Percentiles rank a stretch among this genome's conserved stretches.
These are phyloP conservation scores for Polyommatus iphigenia DNA, from an alignment of 2,888 invertebrate genomes.

Conservation along the genomic window DNA sequence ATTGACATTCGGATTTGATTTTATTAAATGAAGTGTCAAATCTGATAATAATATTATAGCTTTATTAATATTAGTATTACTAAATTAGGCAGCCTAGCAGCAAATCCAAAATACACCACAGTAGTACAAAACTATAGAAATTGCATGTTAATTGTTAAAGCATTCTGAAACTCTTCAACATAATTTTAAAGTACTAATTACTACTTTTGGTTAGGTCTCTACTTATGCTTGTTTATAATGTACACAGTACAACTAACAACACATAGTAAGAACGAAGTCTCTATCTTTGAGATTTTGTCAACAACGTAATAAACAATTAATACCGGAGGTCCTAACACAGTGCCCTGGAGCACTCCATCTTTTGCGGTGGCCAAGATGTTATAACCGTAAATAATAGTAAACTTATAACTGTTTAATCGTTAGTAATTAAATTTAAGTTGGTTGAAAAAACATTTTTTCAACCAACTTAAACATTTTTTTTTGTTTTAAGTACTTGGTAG, in stretches of 20 bases:
- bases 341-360: background rate
- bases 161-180: too few relatives aligned
- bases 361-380: background rate
- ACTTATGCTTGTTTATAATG: too few relatives aligned
- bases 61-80: background rate
- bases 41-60: background rate
- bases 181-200: too few relatives aligned
- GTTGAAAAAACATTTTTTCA: background rate
- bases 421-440: background rate
- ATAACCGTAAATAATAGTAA: background rate
- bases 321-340: background rate
- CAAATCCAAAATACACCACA: too few relatives aligned
- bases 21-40: background rate
- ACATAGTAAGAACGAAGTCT: too few relatives aligned
- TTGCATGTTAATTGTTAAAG: too few relatives aligned
- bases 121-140: too few relatives aligned
- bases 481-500: background rate
- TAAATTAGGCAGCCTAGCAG: too few relatives aligned
- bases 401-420: background rate
- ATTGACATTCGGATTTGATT: conserved; percentile 11
- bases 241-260: too few relatives aligned
- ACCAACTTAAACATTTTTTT: too few relatives aligned
- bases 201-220: too few relatives aligned
- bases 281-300: background rate
- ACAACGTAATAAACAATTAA: background rate